Evolutionary conservation across 2,113 vertebrate genomes (phyloP).

Genomic region (Ctenomys sociabilis): DNA sequence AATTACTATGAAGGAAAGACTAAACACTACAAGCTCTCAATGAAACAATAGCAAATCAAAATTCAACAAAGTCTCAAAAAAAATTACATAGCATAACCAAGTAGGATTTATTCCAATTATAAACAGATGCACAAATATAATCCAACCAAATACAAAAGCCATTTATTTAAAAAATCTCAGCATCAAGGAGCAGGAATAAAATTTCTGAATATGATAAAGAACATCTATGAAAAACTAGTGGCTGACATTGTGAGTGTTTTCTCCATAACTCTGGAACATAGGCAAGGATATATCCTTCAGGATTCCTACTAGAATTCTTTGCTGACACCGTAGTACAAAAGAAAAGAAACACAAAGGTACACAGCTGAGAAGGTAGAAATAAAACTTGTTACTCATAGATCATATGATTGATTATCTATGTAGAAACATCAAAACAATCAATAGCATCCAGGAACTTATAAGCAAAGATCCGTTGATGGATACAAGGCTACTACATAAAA

Average conservation of each 20-base stretch:
- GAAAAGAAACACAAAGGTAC: not conserved
- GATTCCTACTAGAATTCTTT: not conserved
- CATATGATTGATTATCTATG: not conserved
- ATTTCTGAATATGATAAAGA: no score
- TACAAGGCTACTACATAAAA: not conserved
- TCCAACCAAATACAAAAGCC: not conserved
- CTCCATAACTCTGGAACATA: not conserved
- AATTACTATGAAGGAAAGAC: not conserved
- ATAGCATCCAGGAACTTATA: not conserved
- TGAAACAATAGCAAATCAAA: conserved; percentile 13
- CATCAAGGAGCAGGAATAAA: not conserved
- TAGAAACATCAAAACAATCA: not conserved
- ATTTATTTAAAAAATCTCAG: not conserved
- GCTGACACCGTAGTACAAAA: not conserved
- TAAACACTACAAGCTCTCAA: not conserved
- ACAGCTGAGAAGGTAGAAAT: not conserved
- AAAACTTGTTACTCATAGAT: not conserved
- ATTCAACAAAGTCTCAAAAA: not conserved
- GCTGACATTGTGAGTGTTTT: not conserved
- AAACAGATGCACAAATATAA: not conserved
- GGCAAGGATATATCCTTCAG: not conserved
- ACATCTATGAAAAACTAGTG: not conserved
- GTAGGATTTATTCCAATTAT: not conserved
- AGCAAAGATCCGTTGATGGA: not conserved
- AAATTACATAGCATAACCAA: not conserved